Conservation (phyloP, 2,113 vertebrate genomes). For the Bubo scandiacus region DNA sequence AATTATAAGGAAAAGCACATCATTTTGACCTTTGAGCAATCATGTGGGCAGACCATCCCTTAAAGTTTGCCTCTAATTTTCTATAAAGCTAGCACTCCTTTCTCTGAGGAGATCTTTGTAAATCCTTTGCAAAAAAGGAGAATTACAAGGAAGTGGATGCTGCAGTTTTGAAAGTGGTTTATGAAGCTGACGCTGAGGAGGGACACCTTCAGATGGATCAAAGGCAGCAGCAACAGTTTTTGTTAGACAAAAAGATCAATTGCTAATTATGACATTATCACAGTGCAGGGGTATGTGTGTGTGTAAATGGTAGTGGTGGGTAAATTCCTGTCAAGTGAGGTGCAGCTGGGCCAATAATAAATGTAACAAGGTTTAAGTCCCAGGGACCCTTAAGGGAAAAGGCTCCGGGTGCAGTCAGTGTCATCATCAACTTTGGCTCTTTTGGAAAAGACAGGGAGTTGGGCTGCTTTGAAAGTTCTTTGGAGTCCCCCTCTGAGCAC, state of each 20-base stretch:
- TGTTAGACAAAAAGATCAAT: not conserved
- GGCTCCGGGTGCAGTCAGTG: not conserved
- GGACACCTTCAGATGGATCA: not conserved
- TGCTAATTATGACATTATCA: not conserved
- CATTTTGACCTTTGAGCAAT: not conserved
- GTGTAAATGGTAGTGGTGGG: not conserved
- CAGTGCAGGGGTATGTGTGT: too few species aligned
- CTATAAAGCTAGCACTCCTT: not conserved
- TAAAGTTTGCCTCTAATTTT: conserved; percentile 19
- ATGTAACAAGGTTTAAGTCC: not conserved
- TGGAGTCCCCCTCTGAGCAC: not conserved
- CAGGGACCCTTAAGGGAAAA: not conserved
- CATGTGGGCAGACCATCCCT: not conserved
- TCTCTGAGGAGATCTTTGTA: not conserved
- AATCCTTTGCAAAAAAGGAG: not conserved
- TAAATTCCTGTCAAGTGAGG: not conserved
- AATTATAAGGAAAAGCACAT: not conserved
- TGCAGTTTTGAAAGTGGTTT: not conserved
- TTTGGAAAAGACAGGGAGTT: not conserved
- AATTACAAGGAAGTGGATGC: not conserved
- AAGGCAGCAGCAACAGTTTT: not conserved
- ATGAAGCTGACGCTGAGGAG: not conserved
- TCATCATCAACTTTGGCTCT: not conserved
- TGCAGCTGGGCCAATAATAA: not conserved
- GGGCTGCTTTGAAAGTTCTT: not conserved